Evolutionary conservation across 2,113 vertebrate genomes (phyloP).

Genomic region (Nansenia antarctica): DNA sequence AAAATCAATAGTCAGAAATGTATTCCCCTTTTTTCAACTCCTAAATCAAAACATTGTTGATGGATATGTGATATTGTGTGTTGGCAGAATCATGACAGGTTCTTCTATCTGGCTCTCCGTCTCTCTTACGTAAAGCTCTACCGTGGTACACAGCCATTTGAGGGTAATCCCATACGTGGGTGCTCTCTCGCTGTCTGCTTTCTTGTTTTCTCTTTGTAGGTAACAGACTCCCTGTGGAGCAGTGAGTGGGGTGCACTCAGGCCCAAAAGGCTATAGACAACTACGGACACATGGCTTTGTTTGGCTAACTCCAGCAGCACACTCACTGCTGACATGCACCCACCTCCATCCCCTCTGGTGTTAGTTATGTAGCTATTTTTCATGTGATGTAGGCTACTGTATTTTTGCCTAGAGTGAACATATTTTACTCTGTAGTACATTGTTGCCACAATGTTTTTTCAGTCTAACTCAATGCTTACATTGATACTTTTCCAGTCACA

Average conservation of each 20-base stretch:
- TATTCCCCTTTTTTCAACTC: slow-evolving; percentile 19
- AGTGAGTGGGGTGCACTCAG: background rate
- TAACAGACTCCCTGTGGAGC: background rate
- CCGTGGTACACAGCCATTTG: background rate
- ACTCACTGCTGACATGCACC: background rate
- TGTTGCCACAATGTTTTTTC: background rate
- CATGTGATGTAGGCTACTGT: background rate
- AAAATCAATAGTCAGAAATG: slow-evolving; percentile 22
- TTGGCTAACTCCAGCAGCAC: background rate
- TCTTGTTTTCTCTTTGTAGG: background rate
- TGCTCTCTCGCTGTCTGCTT: background rate
- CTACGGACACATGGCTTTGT: background rate
- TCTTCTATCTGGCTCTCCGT: background rate
- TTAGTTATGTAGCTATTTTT: background rate
- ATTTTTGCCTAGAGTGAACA: background rate
- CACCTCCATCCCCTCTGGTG: too few species aligned
- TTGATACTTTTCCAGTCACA: background rate
- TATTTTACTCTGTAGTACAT: background rate
- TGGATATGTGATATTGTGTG: background rate
- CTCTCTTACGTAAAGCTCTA: background rate
- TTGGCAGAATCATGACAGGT: background rate
- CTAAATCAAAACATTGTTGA: background rate
- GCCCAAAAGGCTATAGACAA: background rate
- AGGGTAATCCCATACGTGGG: background rate
- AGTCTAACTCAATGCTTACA: background rate